Base-by-base conservation (phyloP, 2,797 vertebrate species). In the Thunnus albacares region DNA sequence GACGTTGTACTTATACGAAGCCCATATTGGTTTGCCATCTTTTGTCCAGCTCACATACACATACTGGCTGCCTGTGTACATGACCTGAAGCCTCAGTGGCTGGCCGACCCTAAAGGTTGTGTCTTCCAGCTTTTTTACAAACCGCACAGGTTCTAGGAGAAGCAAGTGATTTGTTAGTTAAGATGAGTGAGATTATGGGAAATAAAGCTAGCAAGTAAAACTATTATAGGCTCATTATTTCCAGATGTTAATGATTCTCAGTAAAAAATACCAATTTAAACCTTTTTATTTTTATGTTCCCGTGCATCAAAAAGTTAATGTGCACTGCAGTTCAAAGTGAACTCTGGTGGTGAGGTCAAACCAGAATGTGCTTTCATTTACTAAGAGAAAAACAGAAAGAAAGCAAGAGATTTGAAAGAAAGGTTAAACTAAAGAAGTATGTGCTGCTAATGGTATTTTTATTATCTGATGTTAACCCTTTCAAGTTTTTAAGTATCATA, bases 11-110 rank as follows among this genome's bases (percentile, higher is more conserved):
- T 95, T 96, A 80, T 96, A 95, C 26, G 96, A 97, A 0, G 96
- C 95, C 85, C 92, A 81, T 45, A 98, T 92, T 6, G 91, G 89
- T 26, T 89, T 81, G 30, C 95, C 95, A 3, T 97, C 95, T 89
- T 96, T 97, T 67, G 93, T 96, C 97, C 97, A 98, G 20, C 89
- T 96, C 71, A 97, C 96, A 63, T 96, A 92, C 81, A 98, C 94
- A 20, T 94, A 96, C 58, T 95, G 93, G 18, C 96, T 96, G 72
- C 97, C 97, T 11, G 84, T 93, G 80, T 95, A 98, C 45, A 92
- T 95, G 79, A 97, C 95, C 53, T 96, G 95, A 73, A 98, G 94
- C 90, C 93, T 95, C 76, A 98, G 92, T 64, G 96, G 93, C 72
- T 95, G 94, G 41, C 96, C 96, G 51, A 96, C 95, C 82, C 96